These are phyloP conservation scores for Enteromius radiatus DNA, from an alignment of 2,797 vertebrate species.

Conservation along the genomic window DNA sequence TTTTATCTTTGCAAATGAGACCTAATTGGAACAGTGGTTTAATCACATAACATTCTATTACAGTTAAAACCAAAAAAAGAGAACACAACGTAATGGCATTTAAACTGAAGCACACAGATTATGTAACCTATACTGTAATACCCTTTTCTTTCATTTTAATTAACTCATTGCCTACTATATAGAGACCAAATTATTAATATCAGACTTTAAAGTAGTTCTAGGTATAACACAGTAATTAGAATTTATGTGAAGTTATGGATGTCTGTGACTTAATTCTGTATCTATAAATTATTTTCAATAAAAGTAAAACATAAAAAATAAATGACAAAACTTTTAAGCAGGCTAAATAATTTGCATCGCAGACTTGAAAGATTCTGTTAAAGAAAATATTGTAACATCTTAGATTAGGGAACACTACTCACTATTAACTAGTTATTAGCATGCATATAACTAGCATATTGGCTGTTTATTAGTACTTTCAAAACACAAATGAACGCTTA, in stretches of 20 bases:
- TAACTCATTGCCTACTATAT: not conserved
- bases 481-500: not conserved
- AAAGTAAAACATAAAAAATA: not conserved
- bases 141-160: slow-evolving; percentile 17
- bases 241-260: not conserved
- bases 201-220: not conserved
- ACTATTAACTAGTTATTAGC: not conserved
- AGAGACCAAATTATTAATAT: not conserved
- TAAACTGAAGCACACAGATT: slow-evolving; percentile 65
- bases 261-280: not conserved
- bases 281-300: not conserved
- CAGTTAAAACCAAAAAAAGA: slow-evolving; percentile 67
- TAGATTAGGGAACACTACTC: not conserved
- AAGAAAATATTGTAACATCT: not conserved
- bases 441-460: not conserved
- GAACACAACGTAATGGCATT: slow-evolving; percentile 62
- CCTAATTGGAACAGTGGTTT: slow-evolving; percentile 61
- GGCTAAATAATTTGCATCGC: not conserved
- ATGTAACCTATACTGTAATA: slow-evolving; percentile 53
- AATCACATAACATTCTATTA: slow-evolving; percentile 57
- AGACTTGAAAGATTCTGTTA: not conserved
- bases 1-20: slow-evolving; percentile 67
- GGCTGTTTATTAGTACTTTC: not conserved
- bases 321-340: not conserved
- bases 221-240: not conserved